Evolutionary conservation across 2,113 vertebrate genomes (phyloP).

Genomic region (Sigmodon hispidus): DNA sequence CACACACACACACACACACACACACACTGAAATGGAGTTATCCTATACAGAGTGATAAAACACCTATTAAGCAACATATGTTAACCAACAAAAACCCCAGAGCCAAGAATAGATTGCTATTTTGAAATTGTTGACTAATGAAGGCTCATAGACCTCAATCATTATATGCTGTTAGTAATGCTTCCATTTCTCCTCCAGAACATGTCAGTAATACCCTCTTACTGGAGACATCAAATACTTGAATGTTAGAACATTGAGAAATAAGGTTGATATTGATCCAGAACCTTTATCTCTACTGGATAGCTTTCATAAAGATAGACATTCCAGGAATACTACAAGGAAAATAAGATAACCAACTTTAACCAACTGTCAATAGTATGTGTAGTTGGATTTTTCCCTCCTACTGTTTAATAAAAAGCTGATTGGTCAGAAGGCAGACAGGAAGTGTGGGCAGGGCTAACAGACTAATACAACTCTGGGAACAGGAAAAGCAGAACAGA

Average conservation of each 20-base stretch:
- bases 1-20: not conserved
- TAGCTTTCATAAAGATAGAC: not conserved
- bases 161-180: not conserved
- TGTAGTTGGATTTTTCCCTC: too few species aligned
- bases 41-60: not conserved
- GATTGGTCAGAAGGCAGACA: too few species aligned
- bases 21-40: too few species aligned
- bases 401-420: too few species aligned
- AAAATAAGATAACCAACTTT: not conserved
- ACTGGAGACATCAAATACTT: not conserved
- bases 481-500: too few species aligned
- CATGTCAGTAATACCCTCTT: not conserved
- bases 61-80: not conserved
- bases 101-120: not conserved
- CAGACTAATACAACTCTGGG: too few species aligned
- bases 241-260: not conserved
- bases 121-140: not conserved
- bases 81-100: not conserved
- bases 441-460: too few species aligned
- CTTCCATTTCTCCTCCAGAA: not conserved
- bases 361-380: too few species aligned
- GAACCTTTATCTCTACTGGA: not conserved
- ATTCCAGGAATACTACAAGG: not conserved
- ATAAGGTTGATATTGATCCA: not conserved
- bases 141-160: too few species aligned